Evolutionary conservation across 2,888 invertebrate genomes (phyloP), one percentile per base, ranked within the genome.

Genomic region (Sinentomon sp.): DNA sequence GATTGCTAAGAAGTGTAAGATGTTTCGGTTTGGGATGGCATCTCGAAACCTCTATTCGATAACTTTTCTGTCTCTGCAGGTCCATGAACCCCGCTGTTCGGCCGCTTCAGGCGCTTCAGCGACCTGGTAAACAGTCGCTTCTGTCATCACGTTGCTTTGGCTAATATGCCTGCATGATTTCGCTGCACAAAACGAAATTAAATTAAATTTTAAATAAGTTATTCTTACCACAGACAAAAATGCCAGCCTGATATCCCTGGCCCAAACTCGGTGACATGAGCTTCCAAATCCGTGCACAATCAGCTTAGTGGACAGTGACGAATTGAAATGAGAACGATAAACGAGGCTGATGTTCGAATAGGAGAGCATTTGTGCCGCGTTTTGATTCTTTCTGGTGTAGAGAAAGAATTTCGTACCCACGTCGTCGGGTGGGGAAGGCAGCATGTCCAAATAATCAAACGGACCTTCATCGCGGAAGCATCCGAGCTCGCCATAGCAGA

Each of bases 201-300:
- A n/a, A n/a, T n/a, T n/a, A n/a, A n/a, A n/a, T n/a, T n/a, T n/a
- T n/a, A n/a, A n/a, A n/a, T n/a, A n/a, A n/a, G 16, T 51, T 51
- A 19, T 18, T 57, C 66, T 62, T 52, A 78, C 77, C 50, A 78
- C 76, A 32, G 77, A 73, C 67, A 85, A 73, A 12, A 87, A 59
- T 5, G 82, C 82, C 17, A 78, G 75, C 36, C 82, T 65, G 74
- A 87, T 82, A 53, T 82, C 78, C 49, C 80, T 75, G 9, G 85
- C 76, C 89, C 89, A 89, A 14, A 82, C 72, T 48, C 80, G 74
- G 33, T 73, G 69, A 50, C 83, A 85, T 46, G 75, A 76, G 36
- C 80, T 78, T 1, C 83, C 82, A 50, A 89, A 89, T 3, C 87
- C 87, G 49, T 89, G 87, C 1, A 85, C 77, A 45, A 89, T 73